Base-by-base conservation (phyloP, 2,113 vertebrate genomes). In the Halichoeres trimaculatus region DNA sequence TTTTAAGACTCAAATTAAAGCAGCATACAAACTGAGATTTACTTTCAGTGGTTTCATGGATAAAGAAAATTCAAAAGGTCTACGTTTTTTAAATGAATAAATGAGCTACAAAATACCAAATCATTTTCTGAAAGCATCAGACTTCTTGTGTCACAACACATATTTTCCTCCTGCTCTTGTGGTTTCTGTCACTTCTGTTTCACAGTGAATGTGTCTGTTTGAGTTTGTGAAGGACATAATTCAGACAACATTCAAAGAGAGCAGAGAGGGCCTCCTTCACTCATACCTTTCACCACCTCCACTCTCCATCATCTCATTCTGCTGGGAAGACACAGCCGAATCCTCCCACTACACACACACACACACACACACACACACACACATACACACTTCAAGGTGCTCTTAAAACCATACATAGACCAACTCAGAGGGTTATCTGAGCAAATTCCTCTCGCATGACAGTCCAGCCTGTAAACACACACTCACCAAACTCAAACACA, bases 231-330 rank as follows among this genome's bases (percentile, higher is more conserved):
- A 80, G 48, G 9, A 52, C 66, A 43, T 35, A 17, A 70, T 69
- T 78, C 63, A 68, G 50, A 67, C 38, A 40, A 38, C n/a, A 78
- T 17, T 26, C 30, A 68, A 26, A 57, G 53, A 50, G 19, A 55
- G 41, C 59, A 68, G 47, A 55, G 47, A 34, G 22, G 38, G 35
- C 71, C 75, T 87, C 80, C 65, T 71, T 83, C 55, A 53, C 50
- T 88, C 89, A 87, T 89, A 89, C 81, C 83, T 91, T 86, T 91
- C 83, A 92, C 23, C 75, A 80, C 73, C 56, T 81, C 59, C 48
- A 62, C 72, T 61, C 69, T 88, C 54, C 57, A 81, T 85, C 83
- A 76, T 67, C 66, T 60, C 52, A 70, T 75, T 67, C 81, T 83
- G 57, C 65, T 77, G 58, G 45, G 2, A 17, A 61, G 70, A 76